Percentiles rank a stretch among this genome's conserved stretches.
These are phyloP conservation scores for Araneus ventricosus DNA, from an alignment of 1,140 invertebrate species.

Conservation along the genomic window DNA sequence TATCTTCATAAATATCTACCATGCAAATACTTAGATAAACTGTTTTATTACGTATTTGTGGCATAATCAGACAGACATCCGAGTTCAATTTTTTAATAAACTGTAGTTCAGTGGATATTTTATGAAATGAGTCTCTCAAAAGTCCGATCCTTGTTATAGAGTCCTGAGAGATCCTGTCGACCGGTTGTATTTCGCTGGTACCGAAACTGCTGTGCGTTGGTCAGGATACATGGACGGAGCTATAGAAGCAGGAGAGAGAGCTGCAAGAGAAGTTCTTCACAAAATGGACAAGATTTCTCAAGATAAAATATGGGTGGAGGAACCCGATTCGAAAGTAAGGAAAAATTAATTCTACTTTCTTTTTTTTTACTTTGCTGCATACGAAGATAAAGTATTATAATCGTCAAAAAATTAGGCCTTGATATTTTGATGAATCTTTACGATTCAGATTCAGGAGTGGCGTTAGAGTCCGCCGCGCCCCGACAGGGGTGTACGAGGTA, in stretches of 20 bases:
- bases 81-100: too few relatives aligned
- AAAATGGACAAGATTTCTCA: slow-evolving; percentile 73
- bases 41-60: too few relatives aligned
- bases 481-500: too few relatives aligned
- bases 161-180: slow-evolving; percentile 77
- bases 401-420: not conserved
- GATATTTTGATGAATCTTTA: not conserved
- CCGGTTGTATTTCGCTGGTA: slow-evolving; percentile 81
- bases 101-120: too few relatives aligned
- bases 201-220: slow-evolving; percentile 81
- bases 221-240: slow-evolving; percentile 82
- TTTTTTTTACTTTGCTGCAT: too few relatives aligned
- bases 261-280: slow-evolving; percentile 79
- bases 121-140: not conserved
- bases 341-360: not conserved
- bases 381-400: not conserved
- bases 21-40: too few relatives aligned
- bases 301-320: slow-evolving; percentile 73
- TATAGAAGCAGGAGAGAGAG: slow-evolving; percentile 81
- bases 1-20: too few relatives aligned
- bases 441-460: too few relatives aligned
- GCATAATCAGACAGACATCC: too few relatives aligned
- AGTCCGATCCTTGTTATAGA: slow-evolving; percentile 32
- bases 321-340: slow-evolving; percentile 67
- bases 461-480: too few relatives aligned